Evolutionary conservation across 2,113 vertebrate species (phyloP), one percentile per base, ranked within the genome.

Genomic region (Lutjanus erythropterus): DNA sequence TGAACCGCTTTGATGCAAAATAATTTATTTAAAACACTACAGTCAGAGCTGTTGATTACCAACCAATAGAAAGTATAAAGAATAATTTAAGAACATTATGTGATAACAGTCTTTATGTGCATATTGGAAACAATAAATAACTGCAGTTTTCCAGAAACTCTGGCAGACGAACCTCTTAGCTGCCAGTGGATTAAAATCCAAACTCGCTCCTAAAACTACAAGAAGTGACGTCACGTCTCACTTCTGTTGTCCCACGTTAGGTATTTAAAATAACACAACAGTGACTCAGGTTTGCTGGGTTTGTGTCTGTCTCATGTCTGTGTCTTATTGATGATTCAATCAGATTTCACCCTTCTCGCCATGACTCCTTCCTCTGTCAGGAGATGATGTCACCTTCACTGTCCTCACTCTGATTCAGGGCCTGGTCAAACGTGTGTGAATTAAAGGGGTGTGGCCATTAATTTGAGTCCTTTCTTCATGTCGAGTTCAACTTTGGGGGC

Each of bases 41-140:
- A 47, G 12, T 29, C 49, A 41, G n/a, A n/a, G 27, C 3, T 29
- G 15, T 49, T 39, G 9, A 46, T 60, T 14, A 37, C 35, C 27
- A 25, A 44, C 39, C n/a, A 18, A 70, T 15, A 31, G 14, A 61
- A 68, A 61, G 18, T 52, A 59, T 0, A 77, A 50, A 77, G 37
- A 74, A 44, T 59, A 62, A 84, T 59, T 76, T 75, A 42, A 81
- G 44, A 33, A 59, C 56, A 73, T 59, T 5, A 55, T 67, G 16
- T 61, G 10, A 68, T 3, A 14, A 37, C 2, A 49, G 9, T 52
- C 10, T 33, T n/a, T 15, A 18, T 35, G 21, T 60, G 21, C 1
- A 1, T 14, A 25, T 7, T 27, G 29, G 31, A 55, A 53, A 61
- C 14, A 59, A 75, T 50, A 56, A 70, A 69, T 65, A 69, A 47